Conservation (phyloP, 1,140 invertebrate genomes). For the Campoletis sonorensis region DNA sequence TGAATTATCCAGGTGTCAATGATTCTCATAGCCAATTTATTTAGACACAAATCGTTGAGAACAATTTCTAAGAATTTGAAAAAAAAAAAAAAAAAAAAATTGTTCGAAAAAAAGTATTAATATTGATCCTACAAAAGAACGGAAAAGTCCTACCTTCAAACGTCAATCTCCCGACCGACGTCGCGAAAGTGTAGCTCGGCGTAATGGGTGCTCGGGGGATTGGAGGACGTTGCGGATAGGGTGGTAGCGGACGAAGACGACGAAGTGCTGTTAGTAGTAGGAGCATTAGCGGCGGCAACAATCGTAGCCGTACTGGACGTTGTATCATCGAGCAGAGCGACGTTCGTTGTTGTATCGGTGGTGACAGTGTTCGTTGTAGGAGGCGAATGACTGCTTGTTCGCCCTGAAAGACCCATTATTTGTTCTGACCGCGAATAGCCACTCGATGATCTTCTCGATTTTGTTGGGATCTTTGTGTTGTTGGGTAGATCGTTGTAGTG, state of each 20-base stretch:
- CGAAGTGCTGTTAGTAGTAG: slow-evolving; percentile 30
- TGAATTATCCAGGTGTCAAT: too few relatives aligned
- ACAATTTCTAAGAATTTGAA: too few relatives aligned
- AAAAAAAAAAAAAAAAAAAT: too few relatives aligned
- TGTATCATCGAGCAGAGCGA: slow-evolving; percentile 13
- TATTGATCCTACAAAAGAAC: neutral
- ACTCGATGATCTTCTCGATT: slow-evolving; percentile 23
- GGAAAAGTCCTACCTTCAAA: slow-evolving; percentile 77
- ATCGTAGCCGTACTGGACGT: neutral
- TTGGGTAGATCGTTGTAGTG: slow-evolving; percentile 28
- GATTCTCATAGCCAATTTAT: too few relatives aligned
- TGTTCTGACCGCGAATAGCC: slow-evolving; percentile 24
- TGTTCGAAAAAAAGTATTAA: neutral
- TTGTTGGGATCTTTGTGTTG: slow-evolving; percentile 13
- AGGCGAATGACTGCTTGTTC: neutral
- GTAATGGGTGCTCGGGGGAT: slow-evolving; percentile 78
- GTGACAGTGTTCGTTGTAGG: slow-evolving; percentile 46
- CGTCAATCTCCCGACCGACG: slow-evolving; percentile 85
- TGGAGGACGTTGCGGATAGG: slow-evolving; percentile 56
- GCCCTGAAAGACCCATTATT: slow-evolving; percentile 5
- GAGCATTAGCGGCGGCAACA: slow-evolving; percentile 14
- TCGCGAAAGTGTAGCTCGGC: slow-evolving; percentile 88
- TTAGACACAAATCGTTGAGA: too few relatives aligned
- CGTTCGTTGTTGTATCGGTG: slow-evolving; percentile 44
- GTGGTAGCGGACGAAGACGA: slow-evolving; percentile 34